Evolutionary conservation across 2,113 vertebrate genomes (phyloP), one percentile per base, ranked within the genome.

Genomic region (Emydocephalus ijimae): DNA sequence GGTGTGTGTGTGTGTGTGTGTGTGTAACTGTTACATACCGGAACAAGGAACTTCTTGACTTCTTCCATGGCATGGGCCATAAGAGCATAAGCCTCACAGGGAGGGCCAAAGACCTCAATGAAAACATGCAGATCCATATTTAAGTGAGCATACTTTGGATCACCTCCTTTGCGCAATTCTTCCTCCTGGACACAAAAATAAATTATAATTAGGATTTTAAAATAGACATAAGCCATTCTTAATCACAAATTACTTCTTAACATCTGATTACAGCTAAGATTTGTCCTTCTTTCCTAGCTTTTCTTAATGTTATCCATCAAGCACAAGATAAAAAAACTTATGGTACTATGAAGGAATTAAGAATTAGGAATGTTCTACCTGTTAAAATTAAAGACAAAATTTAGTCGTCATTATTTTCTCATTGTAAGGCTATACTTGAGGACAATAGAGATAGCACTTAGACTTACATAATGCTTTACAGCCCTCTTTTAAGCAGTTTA

Each of bases 1-100:
- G 9, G 24, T 21, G 52, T 18, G 18, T 5, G 81, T n/a, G 52
- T 18, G 24, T 21, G 52, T 18, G 18, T 5, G 81, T n/a, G 52
- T 18, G 18, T 5, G 81, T n/a, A 59, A 24, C 48, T 15, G 12
- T 57, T 91, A 97, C 98, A 12, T 98, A 99, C 99, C 3, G 99
- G 99, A 90, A 99, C 98, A 0, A 99, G 98, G 96, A 99, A 99
- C 93, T 99, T 99, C 97, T 99, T 99, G 93, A 99, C 98, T 94
- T 99, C 99, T 10, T 99, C 99, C 99, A 99, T 99, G 52, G 99
- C 99, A 23, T 99, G 99, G 92, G 99, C 99, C 99, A 99, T 99
- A 43, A 99, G 98, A 93, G 98, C 96, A 74, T 99, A 99, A 1
- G 98, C 98, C 91, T 99, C 99, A 23, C 99, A 99, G 0, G 99